Percentiles rank a stretch among this genome's conserved stretches.
These are phyloP conservation scores for Orthosia incerta DNA, from an alignment of 2,888 invertebrate genomes.

Conservation along the genomic window DNA sequence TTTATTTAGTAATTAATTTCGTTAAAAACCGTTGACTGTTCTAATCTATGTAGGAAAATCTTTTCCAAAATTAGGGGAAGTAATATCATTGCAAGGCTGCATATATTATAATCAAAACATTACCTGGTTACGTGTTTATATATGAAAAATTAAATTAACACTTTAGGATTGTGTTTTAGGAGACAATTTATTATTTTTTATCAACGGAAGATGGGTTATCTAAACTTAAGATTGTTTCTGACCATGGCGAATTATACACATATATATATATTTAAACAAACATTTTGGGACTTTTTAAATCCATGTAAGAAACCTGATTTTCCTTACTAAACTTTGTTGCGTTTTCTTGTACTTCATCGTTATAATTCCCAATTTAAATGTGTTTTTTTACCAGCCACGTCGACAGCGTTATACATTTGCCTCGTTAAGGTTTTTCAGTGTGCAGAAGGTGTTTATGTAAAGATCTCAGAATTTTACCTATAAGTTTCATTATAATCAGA, in stretches of 20 bases:
- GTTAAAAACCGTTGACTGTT: constrained; percentile 20
- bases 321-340: background rate
- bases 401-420: too few species aligned
- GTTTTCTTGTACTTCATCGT: too few species aligned
- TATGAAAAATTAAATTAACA: background rate
- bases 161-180: background rate
- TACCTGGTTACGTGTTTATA: constrained; percentile 26
- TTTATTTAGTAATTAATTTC: constrained; percentile 12
- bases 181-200: background rate
- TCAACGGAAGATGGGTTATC: background rate
- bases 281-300: too few species aligned
- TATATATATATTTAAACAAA: too few species aligned
- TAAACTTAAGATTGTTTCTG: too few species aligned
- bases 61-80: constrained; percentile 57
- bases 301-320: background rate
- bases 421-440: too few species aligned
- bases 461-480: background rate
- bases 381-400: too few species aligned
- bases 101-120: constrained; percentile 54
- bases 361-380: too few species aligned
- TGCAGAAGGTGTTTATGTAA: background rate
- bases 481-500: background rate
- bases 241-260: background rate
- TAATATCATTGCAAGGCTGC: constrained; percentile 58
- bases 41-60: constrained; percentile 64